A percentile compares a stretch with the other conserved stretches of the same genome.
These are phyloP conservation scores for Paradoxurus hermaphroditus DNA, from an alignment of 2,113 vertebrate genomes.

Conservation along the genomic window DNA sequence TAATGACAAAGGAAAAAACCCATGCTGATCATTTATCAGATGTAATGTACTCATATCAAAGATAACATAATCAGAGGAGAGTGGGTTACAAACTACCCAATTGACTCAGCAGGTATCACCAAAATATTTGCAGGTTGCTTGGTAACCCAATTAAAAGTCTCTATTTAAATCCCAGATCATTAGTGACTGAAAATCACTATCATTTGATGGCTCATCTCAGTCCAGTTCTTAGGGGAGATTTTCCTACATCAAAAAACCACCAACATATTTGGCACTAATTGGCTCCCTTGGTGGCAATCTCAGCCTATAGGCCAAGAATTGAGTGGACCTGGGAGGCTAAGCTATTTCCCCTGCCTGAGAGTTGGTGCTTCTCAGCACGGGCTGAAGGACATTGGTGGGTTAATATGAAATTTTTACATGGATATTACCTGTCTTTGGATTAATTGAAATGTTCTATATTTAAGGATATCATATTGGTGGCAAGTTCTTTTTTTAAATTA, in stretches of 20 bases:
- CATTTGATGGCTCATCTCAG: constrained; percentile 77
- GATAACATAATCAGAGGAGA: constrained; percentile 74
- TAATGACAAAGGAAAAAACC: constrained; percentile 45
- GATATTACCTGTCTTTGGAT: constrained; percentile 65
- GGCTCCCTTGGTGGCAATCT: constrained; percentile 70
- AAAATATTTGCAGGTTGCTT: constrained; percentile 80
- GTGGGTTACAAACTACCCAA: constrained; percentile 68
- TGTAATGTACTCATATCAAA: constrained; percentile 65
- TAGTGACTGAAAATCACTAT: constrained; percentile 79
- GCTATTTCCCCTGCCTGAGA: constrained; percentile 49
- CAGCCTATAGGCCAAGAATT: constrained; percentile 74
- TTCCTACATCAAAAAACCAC: constrained; percentile 75
- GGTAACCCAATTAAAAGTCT: constrained; percentile 79
- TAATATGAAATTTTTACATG: constrained; percentile 57
- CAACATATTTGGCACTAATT: constrained; percentile 78
- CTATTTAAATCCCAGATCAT: constrained; percentile 78
- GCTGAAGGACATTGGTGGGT: constrained; percentile 63
- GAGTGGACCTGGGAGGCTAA: constrained; percentile 64
- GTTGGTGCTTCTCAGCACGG: constrained; percentile 32
- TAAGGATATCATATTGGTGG: constrained; percentile 19
- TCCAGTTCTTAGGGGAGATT: constrained; percentile 75
- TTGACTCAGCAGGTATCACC: constrained; percentile 76
- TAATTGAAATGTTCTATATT: constrained; percentile 68
- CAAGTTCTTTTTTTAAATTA: not conserved
- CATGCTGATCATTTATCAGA: constrained; percentile 58